Conservation (phyloP, 53 echinoderm and acorn worm species). For the Holothuria scabra region DNA sequence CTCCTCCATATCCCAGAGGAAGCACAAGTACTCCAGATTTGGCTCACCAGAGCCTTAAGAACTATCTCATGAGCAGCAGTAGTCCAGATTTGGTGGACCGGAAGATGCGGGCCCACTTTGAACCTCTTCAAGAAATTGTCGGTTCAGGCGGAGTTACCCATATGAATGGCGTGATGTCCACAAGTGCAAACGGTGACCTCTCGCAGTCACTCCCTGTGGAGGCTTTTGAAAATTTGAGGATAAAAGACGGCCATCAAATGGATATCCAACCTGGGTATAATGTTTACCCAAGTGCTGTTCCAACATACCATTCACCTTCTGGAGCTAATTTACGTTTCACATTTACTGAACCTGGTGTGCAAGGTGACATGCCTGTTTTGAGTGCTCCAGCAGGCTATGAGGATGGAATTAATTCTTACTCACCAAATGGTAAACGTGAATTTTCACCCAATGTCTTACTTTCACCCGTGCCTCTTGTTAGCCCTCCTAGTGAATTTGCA, state of each 20-base stretch:
- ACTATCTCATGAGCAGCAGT: constrained; percentile 86
- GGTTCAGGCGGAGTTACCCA: constrained; percentile 44
- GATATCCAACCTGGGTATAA: constrained; percentile 31
- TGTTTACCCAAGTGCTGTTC: constrained; percentile 28
- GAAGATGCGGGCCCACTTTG: constrained; percentile 70
- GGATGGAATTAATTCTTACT: constrained; percentile 30
- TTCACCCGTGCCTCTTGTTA: constrained; percentile 71
- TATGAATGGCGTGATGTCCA: constrained; percentile 58
- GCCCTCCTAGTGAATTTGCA: constrained; percentile 96
- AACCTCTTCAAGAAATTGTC: constrained; percentile 71
- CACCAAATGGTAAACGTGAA: constrained; percentile 19
- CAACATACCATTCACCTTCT: constrained; percentile 41
- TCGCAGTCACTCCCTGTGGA: constrained; percentile 92
- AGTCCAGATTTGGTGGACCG: constrained; percentile 93
- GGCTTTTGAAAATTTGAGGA: constrained; percentile 81
- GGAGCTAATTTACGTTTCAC: constrained; percentile 25
- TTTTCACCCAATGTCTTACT: constrained; percentile 29
- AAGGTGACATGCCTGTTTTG: constrained; percentile 62
- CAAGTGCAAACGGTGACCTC: constrained; percentile 69
- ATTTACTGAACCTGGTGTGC: constrained; percentile 27
- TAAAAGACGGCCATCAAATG: constrained; percentile 28
- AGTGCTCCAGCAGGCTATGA: constrained; percentile 68
- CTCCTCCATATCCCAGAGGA: constrained; percentile 92
- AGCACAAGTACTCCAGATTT: constrained; percentile 97
- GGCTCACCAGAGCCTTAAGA: constrained; percentile 78